Base-by-base conservation (phyloP, 1,140 invertebrate genomes). In the Saxidomus purpurata region DNA sequence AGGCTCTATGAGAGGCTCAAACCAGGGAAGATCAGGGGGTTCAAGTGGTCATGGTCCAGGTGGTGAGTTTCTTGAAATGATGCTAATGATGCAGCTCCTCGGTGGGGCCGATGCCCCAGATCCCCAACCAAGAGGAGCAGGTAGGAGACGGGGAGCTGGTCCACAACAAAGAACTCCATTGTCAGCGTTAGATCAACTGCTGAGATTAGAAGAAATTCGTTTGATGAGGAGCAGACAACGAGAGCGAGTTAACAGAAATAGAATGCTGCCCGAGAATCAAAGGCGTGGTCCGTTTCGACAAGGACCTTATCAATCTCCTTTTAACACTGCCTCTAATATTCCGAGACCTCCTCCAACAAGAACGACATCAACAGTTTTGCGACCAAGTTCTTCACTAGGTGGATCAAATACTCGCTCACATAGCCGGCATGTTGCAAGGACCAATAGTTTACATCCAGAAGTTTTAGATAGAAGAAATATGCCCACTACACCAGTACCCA, bases 21-120 rank as follows among this genome's bases (percentile, higher is more conserved):
- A 77, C 36, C 69, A 74, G 40, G 74, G 74, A 19, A 19, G 34
- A 2, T 22, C 19, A 6, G 55, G 55, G 19, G 19, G 55, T 19
- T 15, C n/a, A 13, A 43, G 74, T 31, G 38, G 40, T 47, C 74
- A 77, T 19, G 40, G 40, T 1, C 47, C 74, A 25, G 19, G 22
- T 19, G 74, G 74, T 13, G 40, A 77, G 6, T 43, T 77, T 36
- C n/a, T 77, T 13, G 40, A 77, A 31, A 52, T 36, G 4, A 47
- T 47, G 74, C 38, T 49, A 25, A 22, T 77, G 25, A 77, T 77
- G 74, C 74, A 49, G 13, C 38, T 77, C 4, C 43, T 77, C 28
- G 74, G 74, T 47, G 69, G 69, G 1, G 69, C 25, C 34, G 74
- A 47, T 22, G 74, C 40, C 17, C 40, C 74, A 0, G 40, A 47